Evolutionary conservation across 2,113 vertebrate genomes (phyloP).

Genomic region (Chlorodrepanis virens): DNA sequence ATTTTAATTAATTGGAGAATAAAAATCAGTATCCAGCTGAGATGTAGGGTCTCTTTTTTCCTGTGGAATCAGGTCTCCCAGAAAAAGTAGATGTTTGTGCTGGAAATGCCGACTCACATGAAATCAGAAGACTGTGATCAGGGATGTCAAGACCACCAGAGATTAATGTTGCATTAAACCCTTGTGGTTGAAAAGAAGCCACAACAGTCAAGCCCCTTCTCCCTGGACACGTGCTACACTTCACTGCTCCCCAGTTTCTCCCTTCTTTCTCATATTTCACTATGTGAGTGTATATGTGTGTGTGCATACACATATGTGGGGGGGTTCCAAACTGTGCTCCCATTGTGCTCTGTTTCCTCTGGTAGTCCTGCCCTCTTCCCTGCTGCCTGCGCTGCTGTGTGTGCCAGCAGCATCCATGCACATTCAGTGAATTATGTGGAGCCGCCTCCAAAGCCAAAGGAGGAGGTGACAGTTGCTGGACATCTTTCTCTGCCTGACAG

Average conservation of each 20-base stretch:
- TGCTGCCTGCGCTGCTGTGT: fast-evolving
- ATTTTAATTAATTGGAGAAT: not conserved
- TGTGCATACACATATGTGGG: not conserved
- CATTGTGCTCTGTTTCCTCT: not conserved
- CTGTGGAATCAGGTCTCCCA: not conserved
- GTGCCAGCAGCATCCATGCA: not conserved
- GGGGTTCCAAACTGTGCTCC: not conserved
- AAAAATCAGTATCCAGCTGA: not conserved
- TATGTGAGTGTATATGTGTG: not conserved
- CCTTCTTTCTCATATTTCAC: not conserved
- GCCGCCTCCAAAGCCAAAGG: not conserved
- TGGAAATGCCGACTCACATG: not conserved
- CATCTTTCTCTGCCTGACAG: slow-evolving; percentile 47
- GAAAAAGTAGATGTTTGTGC: not conserved
- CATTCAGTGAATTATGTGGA: not conserved
- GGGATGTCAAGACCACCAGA: not conserved
- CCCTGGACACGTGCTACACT: not conserved
- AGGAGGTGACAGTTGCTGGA: not conserved
- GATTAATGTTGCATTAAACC: slow-evolving; percentile 21
- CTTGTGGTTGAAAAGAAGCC: not conserved
- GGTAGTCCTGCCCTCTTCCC: not conserved
- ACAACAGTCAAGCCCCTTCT: not conserved
- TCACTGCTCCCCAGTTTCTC: not conserved
- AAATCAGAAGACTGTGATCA: slow-evolving; percentile 3
- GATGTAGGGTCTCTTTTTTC: not conserved